These are phyloP conservation scores for Gymnobelideus leadbeateri DNA, from an alignment of 2,113 vertebrate genomes.

Conservation along the genomic window DNA sequence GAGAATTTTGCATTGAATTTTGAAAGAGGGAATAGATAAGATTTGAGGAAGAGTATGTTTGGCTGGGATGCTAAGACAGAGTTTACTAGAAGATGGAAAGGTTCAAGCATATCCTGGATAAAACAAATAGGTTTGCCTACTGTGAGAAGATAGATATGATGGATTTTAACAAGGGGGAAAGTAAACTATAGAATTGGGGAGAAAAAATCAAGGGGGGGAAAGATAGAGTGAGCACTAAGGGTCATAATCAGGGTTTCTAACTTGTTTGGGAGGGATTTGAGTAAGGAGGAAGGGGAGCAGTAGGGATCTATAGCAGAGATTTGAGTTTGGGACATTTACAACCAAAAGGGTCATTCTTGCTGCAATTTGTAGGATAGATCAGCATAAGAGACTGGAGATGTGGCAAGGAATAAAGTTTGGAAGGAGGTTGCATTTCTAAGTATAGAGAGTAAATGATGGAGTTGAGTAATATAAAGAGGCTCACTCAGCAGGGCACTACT, in stretches of 20 bases:
- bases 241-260: background rate
- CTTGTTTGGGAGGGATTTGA: background rate
- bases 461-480: background rate
- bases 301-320: background rate
- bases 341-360: background rate
- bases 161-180: background rate
- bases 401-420: background rate
- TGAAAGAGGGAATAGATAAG: background rate
- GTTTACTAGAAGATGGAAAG: background rate
- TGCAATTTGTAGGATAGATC: background rate
- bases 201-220: background rate
- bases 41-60: background rate
- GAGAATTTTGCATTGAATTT: constrained; percentile 1
- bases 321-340: background rate
- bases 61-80: background rate
- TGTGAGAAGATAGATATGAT: background rate
- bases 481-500: background rate
- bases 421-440: background rate
- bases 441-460: background rate
- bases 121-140: background rate
- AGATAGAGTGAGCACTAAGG: background rate
- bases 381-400: background rate
- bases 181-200: background rate
- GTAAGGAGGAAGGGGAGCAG: background rate
- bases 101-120: background rate